Conservation (phyloP, 2,113 vertebrate genomes). For the Kryptolebias marmoratus region DNA sequence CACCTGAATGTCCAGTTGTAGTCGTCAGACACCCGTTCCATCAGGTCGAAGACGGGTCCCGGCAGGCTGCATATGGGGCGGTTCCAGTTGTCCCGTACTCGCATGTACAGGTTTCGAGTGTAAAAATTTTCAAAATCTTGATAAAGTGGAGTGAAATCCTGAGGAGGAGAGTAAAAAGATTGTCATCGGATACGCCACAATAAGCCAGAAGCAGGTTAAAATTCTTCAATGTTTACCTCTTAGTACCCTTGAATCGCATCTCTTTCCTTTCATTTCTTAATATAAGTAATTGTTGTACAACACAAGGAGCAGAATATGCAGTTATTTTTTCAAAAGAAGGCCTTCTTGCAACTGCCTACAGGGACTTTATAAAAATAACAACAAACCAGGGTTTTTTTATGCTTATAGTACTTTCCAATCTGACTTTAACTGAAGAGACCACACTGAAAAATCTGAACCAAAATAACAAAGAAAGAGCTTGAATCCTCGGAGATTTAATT, state of each 20-base stretch:
- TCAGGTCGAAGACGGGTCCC: conserved; percentile 86
- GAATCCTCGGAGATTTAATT: conserved; percentile 77
- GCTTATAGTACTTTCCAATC: conserved; percentile 8
- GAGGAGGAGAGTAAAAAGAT: background rate
- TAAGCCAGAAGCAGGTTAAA: background rate
- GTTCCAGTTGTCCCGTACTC: conserved; percentile 95
- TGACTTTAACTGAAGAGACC: conserved; percentile 2
- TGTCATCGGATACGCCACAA: background rate
- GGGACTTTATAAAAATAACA: conserved; percentile 1
- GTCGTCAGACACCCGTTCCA: conserved; percentile 93
- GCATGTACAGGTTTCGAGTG: conserved; percentile 92
- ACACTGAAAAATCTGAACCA: conserved; percentile 50
- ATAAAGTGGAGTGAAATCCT: conserved; percentile 95
- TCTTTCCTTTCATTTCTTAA: background rate
- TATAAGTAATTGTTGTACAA: conserved; percentile 3
- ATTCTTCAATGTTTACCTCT: background rate
- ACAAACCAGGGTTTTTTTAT: background rate
- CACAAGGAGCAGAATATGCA: background rate
- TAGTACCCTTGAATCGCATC: background rate
- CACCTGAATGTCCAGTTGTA: conserved; percentile 98
- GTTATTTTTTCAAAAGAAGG: background rate
- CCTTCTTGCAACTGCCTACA: background rate
- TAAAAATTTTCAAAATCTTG: conserved; percentile 98
- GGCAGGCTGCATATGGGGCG: conserved; percentile 91
- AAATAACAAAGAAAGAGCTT: conserved; percentile 49